Conservation (phyloP, 2,797 vertebrate genomes). For the Nannoperca obscura region DNA sequence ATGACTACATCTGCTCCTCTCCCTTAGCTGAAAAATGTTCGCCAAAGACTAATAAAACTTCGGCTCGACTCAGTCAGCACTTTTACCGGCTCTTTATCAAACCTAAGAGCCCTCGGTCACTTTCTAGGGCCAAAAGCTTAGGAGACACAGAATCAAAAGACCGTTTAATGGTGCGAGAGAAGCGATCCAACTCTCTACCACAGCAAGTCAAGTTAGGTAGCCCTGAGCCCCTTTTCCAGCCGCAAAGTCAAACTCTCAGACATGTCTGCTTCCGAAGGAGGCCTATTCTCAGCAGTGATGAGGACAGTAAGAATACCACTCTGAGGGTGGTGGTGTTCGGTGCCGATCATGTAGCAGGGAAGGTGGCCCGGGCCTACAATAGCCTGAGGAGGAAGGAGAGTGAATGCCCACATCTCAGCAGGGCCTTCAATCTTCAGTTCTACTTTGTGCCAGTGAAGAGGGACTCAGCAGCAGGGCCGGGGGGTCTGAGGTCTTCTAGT, state of each 20-base stretch:
- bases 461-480: conserved; percentile 57
- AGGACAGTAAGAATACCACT: conserved; percentile 84
- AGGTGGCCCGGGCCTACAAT: conserved; percentile 94
- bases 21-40: conserved; percentile 59
- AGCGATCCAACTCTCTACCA: conserved; percentile 93
- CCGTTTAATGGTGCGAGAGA: conserved; percentile 81
- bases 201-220: conserved; percentile 86
- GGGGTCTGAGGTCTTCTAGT: conserved; percentile 36
- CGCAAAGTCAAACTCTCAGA: conserved; percentile 64
- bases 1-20: conserved; percentile 81
- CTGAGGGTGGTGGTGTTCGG: conserved; percentile 96
- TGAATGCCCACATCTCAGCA: conserved; percentile 88
- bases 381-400: conserved; percentile 90
- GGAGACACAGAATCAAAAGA: conserved; percentile 83
- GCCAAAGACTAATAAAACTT: conserved; percentile 69
- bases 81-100: conserved; percentile 88
- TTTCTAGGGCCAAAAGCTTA: conserved; percentile 91
- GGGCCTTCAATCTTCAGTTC: conserved; percentile 93
- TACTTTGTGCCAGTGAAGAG: conserved; percentile 93
- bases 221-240: conserved; percentile 54
- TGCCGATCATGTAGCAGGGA: conserved; percentile 93
- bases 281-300: conserved; percentile 93
- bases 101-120: conserved; percentile 82
- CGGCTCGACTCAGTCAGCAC: conserved; percentile 84
- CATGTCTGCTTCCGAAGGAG: conserved; percentile 86